A percentile compares a stretch with the other conserved stretches of the same genome.
These are phyloP conservation scores for Drosophila peninsularis DNA, from an alignment of 2,888 invertebrate species.

Conservation along the genomic window DNA sequence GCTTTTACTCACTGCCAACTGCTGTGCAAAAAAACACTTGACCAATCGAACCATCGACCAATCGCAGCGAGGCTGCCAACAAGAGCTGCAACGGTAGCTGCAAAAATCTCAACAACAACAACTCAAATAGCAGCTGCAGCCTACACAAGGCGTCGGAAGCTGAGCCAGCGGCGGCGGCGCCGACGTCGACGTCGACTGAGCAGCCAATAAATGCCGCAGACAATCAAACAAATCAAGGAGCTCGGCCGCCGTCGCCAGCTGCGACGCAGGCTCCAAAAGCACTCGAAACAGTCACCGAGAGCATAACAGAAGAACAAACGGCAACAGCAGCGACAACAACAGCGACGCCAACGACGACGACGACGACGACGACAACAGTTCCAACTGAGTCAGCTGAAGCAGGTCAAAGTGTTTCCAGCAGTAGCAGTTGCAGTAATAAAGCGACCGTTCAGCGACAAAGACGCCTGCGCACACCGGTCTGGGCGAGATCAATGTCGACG, in stretches of 20 bases:
- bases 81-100: slow-evolving; percentile 74
- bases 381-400: slow-evolving; percentile 17
- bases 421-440: slow-evolving; percentile 84
- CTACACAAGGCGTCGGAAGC: slow-evolving; percentile 30
- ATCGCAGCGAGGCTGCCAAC: slow-evolving; percentile 37
- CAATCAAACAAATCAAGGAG: slow-evolving; percentile 84
- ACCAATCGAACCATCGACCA: slow-evolving; percentile 17
- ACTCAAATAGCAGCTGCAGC: slow-evolving; percentile 58
- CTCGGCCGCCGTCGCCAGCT: slow-evolving; percentile 83
- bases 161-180: background rate
- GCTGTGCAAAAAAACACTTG: slow-evolving; percentile 75
- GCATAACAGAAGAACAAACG: slow-evolving; percentile 21
- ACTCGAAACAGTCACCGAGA: slow-evolving; percentile 60
- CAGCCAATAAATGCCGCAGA: slow-evolving; percentile 44
- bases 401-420: slow-evolving; percentile 73
- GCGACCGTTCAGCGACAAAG: slow-evolving; percentile 88
- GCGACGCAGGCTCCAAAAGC: slow-evolving; percentile 29
- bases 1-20: slow-evolving; percentile 83
- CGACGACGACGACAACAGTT: slow-evolving; percentile 14
- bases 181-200: slow-evolving; percentile 9
- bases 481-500: slow-evolving; percentile 90
- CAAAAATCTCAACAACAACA: slow-evolving; percentile 77
- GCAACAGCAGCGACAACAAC: slow-evolving; percentile 22
- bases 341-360: slow-evolving; percentile 27
- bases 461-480: slow-evolving; percentile 92